A percentile compares a stretch with the other conserved stretches of the same genome.
phyloP scores from a whole-genome alignment of 2,113 vertebrate genomes.

The Theristicus caerulescens region DNA sequence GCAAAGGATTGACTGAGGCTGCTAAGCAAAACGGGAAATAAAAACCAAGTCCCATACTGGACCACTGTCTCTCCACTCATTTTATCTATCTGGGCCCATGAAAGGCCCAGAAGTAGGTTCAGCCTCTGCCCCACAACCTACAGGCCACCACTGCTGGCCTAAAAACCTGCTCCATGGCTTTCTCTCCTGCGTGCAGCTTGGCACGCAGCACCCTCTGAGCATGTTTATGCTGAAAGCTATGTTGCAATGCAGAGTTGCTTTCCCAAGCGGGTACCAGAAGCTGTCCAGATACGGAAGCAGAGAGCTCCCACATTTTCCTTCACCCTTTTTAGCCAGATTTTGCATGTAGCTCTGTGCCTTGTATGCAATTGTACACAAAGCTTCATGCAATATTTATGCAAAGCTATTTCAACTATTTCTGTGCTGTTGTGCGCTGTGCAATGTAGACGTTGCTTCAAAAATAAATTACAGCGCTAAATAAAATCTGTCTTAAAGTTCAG shows the following conservation, averaged over 20 bases:
- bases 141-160: background rate
- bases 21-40: background rate
- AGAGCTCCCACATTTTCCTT: background rate
- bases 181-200: background rate
- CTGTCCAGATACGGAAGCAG: background rate
- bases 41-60: background rate
- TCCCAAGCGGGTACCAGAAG: background rate
- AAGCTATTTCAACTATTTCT: background rate
- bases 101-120: background rate
- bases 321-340: background rate
- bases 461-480: background rate
- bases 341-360: background rate
- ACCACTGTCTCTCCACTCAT: background rate
- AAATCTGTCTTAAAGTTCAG: background rate
- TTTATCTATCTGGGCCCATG: background rate
- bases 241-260: background rate
- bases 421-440: background rate
- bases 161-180: background rate
- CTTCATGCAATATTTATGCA: slow-evolving; percentile 44
- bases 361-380: background rate
- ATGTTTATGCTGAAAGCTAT: background rate
- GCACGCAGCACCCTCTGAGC: background rate
- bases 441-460: background rate
- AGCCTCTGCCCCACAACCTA: background rate
- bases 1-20: background rate